Base-by-base conservation (phyloP, 2,113 vertebrate species). In the Epinephelus moara region DNA sequence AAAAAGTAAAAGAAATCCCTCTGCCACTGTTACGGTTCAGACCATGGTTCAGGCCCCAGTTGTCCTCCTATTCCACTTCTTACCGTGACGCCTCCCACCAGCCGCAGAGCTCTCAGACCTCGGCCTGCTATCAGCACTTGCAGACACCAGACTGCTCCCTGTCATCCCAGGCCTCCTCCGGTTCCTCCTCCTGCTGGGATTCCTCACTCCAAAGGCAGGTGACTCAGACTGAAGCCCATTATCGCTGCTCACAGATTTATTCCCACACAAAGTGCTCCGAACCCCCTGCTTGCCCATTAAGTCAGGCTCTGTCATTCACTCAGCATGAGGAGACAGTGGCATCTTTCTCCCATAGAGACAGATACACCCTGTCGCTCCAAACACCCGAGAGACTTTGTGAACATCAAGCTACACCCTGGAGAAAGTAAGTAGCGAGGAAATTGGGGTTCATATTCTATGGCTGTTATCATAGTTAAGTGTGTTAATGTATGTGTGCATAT, bases 221-320 rank as follows among this genome's bases (percentile, higher is more conserved):
- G 9, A 14, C 50, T 72, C 79, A 80, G 63, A 25, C 60, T 13
- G 60, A 66, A 60, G 60, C 59, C 63, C 40, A n/a, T 86, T 57
- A 72, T 88, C 75, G 76, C 59, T 1, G 6, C 71, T 87, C 52
- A 19, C 91, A 89, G 88, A 74, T 47, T 2, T 57, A 75, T 70
- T 67, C 76, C 85, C 73, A 57, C 27, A 82, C 81, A 80, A 70
- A 75, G 50, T 11, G 2, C 84, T 59, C 53, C 0, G 60, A 80
- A 14, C 53, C 76, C 21, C 57, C 74, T 45, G 45, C 71, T 70
- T n/a, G 47, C 82, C 84, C 23, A 68, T 37, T 57, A 40, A 77
- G 81, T 40, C 89, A 72, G 68, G 3, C 70, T 64, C 68, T 33
- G 25, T 67, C 84, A 40, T 78, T 82, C 45, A 30, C 47, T 74